A percentile compares a stretch with the other conserved stretches of the same genome.
These are phyloP conservation scores for Molossus molossus DNA, from an alignment of 2,797 vertebrate species.

Conservation along the genomic window DNA sequence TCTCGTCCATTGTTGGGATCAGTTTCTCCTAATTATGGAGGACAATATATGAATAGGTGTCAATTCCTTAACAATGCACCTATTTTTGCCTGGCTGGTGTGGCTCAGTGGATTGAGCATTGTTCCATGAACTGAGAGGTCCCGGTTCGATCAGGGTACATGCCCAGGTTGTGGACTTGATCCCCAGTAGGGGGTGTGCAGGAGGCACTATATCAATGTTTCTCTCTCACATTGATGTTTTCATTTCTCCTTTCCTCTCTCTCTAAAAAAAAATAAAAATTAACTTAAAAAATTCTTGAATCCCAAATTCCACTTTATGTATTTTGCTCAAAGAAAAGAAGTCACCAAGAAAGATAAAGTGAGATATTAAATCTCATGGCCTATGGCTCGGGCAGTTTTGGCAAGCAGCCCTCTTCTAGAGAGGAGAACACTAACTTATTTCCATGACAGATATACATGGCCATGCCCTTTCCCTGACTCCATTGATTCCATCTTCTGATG, in stretches of 20 bases:
- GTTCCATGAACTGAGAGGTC: no score
- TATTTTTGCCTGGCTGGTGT: background rate
- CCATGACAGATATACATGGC: background rate
- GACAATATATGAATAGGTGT: background rate
- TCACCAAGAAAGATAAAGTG: background rate
- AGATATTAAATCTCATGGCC: background rate
- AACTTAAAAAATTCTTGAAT: background rate
- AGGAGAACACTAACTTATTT: background rate
- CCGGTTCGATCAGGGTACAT: no score
- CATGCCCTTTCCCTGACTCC: background rate
- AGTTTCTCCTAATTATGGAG: constrained; percentile 7
- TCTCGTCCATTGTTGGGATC: background rate
- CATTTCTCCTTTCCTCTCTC: no score
- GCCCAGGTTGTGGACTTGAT: no score
- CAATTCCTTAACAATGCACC: background rate
- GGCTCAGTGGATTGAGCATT: no score
- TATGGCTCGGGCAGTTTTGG: background rate
- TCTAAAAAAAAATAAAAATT: no score
- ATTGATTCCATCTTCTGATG: background rate
- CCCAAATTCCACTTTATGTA: background rate
- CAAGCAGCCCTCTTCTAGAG: background rate
- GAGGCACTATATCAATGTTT: no score
- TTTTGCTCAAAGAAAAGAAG: background rate
- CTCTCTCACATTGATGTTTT: no score
- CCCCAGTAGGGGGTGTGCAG: no score